Percentiles rank a stretch among this genome's conserved stretches.
phyloP scores from a whole-genome alignment of 2,113 vertebrate genomes.

The Thamnophis sirtalis region DNA sequence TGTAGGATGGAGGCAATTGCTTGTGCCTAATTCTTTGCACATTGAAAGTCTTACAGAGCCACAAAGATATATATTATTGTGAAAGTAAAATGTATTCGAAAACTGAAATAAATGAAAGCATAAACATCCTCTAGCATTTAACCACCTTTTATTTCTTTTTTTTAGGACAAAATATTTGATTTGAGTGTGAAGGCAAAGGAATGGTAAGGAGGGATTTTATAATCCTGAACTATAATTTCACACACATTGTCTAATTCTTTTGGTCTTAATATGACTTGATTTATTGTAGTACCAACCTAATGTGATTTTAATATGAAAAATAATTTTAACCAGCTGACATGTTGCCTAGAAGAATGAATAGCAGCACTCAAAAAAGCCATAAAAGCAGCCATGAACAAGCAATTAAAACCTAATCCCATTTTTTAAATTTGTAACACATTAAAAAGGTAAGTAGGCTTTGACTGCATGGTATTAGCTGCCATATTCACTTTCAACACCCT shows the following conservation, averaged over 20 bases:
- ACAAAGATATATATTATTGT: background rate
- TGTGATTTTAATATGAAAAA: background rate
- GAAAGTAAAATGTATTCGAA: background rate
- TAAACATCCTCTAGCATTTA: background rate
- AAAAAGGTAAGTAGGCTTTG: background rate
- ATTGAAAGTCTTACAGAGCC: background rate
- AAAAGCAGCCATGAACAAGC: background rate
- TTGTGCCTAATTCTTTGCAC: background rate
- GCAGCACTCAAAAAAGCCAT: background rate
- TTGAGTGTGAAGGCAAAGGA: conserved; percentile 67
- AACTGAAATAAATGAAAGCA: background rate
- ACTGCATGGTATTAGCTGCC: background rate
- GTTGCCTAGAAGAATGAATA: background rate
- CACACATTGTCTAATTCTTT: background rate
- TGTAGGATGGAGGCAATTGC: background rate
- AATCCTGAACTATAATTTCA: background rate
- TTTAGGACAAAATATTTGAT: conserved; percentile 69
- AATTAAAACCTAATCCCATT: background rate
- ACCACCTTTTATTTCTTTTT: conserved; percentile 32
- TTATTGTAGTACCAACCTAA: conserved; percentile 7
- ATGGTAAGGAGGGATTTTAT: conserved; percentile 68
- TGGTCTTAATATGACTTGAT: background rate
- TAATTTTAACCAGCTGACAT: background rate
- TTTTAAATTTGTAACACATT: background rate
- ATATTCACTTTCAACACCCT: background rate